These are phyloP conservation scores for Uloborus diversus DNA, from an alignment of 1,140 invertebrate genomes.

Conservation along the genomic window DNA sequence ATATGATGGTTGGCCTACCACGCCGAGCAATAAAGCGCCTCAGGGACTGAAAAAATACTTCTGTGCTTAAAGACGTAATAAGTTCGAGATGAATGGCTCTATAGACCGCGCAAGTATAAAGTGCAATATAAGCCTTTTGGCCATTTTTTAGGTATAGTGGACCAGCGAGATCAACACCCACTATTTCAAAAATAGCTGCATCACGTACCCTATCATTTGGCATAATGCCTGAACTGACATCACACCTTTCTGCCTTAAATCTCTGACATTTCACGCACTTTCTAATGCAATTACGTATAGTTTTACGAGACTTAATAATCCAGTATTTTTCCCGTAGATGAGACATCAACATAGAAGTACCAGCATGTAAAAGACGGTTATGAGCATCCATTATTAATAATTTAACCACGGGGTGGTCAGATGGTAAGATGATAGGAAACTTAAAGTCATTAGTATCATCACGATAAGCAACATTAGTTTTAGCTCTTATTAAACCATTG, in stretches of 20 bases:
- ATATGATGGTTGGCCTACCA: conserved; percentile 60
- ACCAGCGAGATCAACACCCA: conserved; percentile 39
- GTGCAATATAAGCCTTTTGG: conserved; percentile 64
- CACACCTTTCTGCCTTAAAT: background rate
- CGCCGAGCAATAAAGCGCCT: conserved; percentile 65
- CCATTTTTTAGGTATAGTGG: conserved; percentile 61
- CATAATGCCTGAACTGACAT: background rate
- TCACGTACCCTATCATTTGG: background rate
- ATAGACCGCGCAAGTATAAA: conserved; percentile 67
- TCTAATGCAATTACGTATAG: conserved; percentile 4
- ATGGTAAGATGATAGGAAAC: conserved; percentile 11
- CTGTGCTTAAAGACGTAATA: conserved; percentile 63
- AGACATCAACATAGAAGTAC: background rate
- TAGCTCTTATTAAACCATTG: conserved; percentile 9
- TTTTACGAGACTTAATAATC: conserved; percentile 24
- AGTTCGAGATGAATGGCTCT: conserved; percentile 67
- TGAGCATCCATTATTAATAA: background rate
- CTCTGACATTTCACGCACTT: conserved; percentile 17
- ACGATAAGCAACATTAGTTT: background rate
- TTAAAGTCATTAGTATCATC: background rate
- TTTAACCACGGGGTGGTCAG: background rate
- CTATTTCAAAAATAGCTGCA: background rate
- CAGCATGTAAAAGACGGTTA: background rate
- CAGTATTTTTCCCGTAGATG: conserved; percentile 20
- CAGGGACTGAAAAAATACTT: conserved; percentile 63